phyloP scores from a whole-genome alignment of 2,113 vertebrate species.

The Coregonus clupeaformis region DNA sequence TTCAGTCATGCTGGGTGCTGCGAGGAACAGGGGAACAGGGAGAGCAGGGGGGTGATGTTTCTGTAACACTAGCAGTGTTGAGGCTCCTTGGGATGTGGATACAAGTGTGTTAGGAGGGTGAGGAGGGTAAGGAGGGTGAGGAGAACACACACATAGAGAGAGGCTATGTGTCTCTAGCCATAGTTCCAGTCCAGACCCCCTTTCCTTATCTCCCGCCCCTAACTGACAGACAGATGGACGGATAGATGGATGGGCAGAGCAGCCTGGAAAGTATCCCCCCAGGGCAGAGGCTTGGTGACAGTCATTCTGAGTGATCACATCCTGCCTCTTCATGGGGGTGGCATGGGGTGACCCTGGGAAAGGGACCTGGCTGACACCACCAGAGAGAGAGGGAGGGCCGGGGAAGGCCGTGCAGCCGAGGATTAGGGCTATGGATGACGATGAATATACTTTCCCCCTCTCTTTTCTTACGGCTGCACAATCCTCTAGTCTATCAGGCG shows the following conservation, averaged over 20 bases:
- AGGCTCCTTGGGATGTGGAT: background rate
- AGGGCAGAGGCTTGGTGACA: constrained; percentile 48
- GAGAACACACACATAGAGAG: background rate
- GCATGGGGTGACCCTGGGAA: background rate
- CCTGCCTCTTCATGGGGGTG: constrained; percentile 24
- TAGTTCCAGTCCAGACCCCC: background rate
- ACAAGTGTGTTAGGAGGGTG: background rate
- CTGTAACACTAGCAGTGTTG: no score
- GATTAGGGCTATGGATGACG: constrained; percentile 2
- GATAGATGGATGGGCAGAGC: constrained; percentile 18
- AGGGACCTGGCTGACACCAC: background rate
- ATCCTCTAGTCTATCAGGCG: constrained; percentile 19
- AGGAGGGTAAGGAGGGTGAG: background rate
- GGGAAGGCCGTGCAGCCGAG: background rate
- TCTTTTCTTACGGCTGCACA: constrained; percentile 10
- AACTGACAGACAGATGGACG: constrained; percentile 6
- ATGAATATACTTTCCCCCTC: constrained; percentile 17
- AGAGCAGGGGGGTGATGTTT: background rate
- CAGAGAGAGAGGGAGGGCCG: background rate
- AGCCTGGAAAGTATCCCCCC: constrained; percentile 22
- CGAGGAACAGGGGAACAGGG: background rate
- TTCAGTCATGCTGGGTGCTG: constrained; percentile 6
- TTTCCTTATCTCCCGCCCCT: background rate
- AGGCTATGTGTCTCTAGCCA: constrained; percentile 1
- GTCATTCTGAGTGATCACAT: constrained; percentile 41